Evolutionary conservation across 2,797 vertebrate species (phyloP), one percentile per base, ranked within the genome.

Genomic region (Sebastes aleutianus): DNA sequence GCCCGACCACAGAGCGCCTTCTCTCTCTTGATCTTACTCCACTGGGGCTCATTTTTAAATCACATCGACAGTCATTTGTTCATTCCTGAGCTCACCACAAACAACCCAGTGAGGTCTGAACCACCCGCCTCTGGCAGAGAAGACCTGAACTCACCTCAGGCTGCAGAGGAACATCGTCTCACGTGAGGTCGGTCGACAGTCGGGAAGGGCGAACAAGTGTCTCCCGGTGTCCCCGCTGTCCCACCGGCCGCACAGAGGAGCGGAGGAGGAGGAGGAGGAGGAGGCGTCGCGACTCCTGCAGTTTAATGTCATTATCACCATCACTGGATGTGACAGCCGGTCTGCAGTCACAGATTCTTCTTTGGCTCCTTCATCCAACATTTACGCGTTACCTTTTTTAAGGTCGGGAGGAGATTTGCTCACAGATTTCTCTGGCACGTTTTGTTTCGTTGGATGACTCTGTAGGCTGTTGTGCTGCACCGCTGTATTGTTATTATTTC

Each of bases 131-230:
- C 10, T 3, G 18, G 61, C n/a, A 6, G 56, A 74, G 58, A 59
- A 43, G 59, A 74, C n/a, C 5, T 67, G 50, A 47, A 85, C 78
- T 81, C 85, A 89, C 87, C 79, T 74, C 59, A 29, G 32, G 18
- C 67, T 73, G 47, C 39, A 36, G 73, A 43, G 12, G 47, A 81
- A 14, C 62, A 56, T 70, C 32, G 20, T 32, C 32, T 62, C 72
- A 54, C 20, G 47, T 64, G 63, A 56, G 59, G 74, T 63, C 27
- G n/a, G 8, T 39, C 36, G 36, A 39, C 34, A 18, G 43, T 47
- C 43, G 14, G 65, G 36, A 47, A 59, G 36, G 58, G 26, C n/a
- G 36, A 53, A 22, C 39, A n/a, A 63, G 57, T 27, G 68, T 14
- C 47, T 53, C 47, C 36, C 26, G 2, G 58, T 32, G 56, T 39